phyloP scores from a whole-genome alignment of 2,797 vertebrate species.

The Tenualosa ilisha region DNA sequence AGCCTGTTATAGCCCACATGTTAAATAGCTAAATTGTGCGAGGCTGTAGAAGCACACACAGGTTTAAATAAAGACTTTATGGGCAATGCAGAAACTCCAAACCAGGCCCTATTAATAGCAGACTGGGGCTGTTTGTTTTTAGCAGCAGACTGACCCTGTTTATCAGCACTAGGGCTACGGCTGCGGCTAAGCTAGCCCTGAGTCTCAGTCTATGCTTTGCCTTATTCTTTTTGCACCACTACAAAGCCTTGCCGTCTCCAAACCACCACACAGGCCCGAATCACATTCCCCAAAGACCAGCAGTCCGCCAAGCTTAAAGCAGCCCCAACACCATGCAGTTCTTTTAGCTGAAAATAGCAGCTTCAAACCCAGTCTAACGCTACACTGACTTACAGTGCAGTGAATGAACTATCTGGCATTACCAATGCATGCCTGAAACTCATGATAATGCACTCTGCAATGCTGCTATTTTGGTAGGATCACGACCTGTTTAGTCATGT shows the following conservation, averaged over 20 bases:
- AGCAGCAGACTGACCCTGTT: neutral
- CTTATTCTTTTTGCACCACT: neutral
- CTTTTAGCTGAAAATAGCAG: too few relatives aligned
- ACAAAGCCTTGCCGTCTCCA: neutral
- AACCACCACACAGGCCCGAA: too few relatives aligned
- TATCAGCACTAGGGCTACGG: neutral
- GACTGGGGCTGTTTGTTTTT: constrained; percentile 12
- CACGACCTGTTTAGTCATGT: too few relatives aligned
- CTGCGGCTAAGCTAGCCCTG: neutral
- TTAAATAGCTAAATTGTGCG: neutral
- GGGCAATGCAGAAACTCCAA: constrained; percentile 21
- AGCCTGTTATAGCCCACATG: neutral
- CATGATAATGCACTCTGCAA: too few relatives aligned
- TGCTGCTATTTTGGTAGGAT: too few relatives aligned
- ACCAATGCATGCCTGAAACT: too few relatives aligned
- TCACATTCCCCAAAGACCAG: neutral
- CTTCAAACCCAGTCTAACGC: too few relatives aligned
- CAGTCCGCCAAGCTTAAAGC: neutral
- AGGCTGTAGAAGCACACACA: constrained; percentile 1
- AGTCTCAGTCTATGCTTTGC: neutral
- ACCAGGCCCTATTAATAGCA: constrained; percentile 19
- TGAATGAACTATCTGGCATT: too few relatives aligned
- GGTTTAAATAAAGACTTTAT: constrained; percentile 22
- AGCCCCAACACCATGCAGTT: neutral
- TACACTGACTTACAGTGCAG: too few relatives aligned